These are phyloP conservation scores for Clarias gariepinus DNA, from an alignment of 2,113 vertebrate genomes.

Conservation along the genomic window DNA sequence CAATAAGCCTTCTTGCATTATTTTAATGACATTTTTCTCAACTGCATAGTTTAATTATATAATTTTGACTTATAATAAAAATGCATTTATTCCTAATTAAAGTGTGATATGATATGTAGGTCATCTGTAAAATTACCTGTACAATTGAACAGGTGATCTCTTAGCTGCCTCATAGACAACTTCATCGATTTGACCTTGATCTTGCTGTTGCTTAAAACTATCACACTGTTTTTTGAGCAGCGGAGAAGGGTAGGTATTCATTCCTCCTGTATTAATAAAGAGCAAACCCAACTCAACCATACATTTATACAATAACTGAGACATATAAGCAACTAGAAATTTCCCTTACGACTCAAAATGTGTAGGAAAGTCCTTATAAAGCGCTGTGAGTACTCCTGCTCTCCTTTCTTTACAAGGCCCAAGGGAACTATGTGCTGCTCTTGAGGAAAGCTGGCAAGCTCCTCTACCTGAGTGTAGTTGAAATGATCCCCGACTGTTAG, in stretches of 20 bases:
- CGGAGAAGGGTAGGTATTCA: constrained; percentile 75
- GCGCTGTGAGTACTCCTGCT: no score
- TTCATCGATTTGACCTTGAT: neutral
- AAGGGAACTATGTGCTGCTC: constrained; percentile 80
- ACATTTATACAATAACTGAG: neutral
- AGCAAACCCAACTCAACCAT: neutral
- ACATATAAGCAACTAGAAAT: no score
- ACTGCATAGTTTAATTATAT: neutral
- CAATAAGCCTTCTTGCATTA: neutral
- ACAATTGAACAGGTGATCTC: constrained; percentile 6
- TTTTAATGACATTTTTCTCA: neutral
- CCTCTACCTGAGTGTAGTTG: constrained; percentile 65
- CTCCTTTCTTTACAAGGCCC: constrained; percentile 53
- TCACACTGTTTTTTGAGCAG: constrained; percentile 69
- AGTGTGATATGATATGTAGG: neutral
- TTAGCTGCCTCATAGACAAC: constrained; percentile 40
- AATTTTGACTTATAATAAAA: neutral
- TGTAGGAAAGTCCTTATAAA: no score
- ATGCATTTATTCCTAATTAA: neutral
- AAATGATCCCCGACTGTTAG: constrained; percentile 70
- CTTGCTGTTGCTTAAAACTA: constrained; percentile 2
- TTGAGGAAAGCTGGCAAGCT: constrained; percentile 72
- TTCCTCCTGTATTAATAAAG: constrained; percentile 65
- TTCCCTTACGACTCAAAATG: no score
- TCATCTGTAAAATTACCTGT: constrained; percentile 53